Evolutionary conservation across 2,113 vertebrate species (phyloP).

Genomic region (Osmerus mordax): DNA sequence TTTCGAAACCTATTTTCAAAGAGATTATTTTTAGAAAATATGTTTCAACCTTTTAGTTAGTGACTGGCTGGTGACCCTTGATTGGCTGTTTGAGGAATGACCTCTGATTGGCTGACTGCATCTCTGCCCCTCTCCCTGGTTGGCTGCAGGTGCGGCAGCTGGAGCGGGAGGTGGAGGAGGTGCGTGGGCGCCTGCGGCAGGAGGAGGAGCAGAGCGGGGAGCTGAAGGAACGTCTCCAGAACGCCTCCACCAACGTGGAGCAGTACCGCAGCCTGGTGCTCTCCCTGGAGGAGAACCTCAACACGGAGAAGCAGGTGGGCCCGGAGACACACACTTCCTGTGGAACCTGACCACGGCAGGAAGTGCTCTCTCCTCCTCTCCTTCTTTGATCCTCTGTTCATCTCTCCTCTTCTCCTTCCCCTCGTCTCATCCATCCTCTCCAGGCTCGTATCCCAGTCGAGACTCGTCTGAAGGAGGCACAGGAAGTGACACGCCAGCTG

Average conservation of each 20-base stretch:
- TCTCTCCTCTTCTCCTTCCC: too few relatives aligned
- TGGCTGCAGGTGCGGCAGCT: slow-evolving; percentile 52
- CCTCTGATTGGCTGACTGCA: neutral
- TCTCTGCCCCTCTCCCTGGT: slow-evolving; percentile 47
- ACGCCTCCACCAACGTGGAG: slow-evolving; percentile 81
- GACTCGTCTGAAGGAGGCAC: slow-evolving; percentile 81
- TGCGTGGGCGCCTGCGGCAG: slow-evolving; percentile 77
- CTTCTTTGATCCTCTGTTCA: too few relatives aligned
- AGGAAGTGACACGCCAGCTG: slow-evolving; percentile 86
- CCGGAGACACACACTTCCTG: neutral
- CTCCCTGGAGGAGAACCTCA: slow-evolving; percentile 89
- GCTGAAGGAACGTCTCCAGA: slow-evolving; percentile 85
- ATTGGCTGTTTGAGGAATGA: too few relatives aligned
- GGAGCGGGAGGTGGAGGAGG: slow-evolving; percentile 79
- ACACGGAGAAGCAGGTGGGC: slow-evolving; percentile 90
- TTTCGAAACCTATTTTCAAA: too few relatives aligned
- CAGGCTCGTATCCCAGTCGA: slow-evolving; percentile 79
- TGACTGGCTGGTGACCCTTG: too few relatives aligned
- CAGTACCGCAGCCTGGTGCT: slow-evolving; percentile 89
- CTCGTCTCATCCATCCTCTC: neutral
- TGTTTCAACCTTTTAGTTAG: too few relatives aligned
- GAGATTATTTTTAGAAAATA: too few relatives aligned
- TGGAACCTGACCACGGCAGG: too few relatives aligned
- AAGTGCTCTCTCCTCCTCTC: too few relatives aligned
- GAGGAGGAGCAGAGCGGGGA: slow-evolving; percentile 84